A percentile compares a stretch with the other conserved stretches of the same genome.
Evolutionary conservation across 2,888 invertebrate species (phyloP).

Genomic region (Tenodera sinensis): DNA sequence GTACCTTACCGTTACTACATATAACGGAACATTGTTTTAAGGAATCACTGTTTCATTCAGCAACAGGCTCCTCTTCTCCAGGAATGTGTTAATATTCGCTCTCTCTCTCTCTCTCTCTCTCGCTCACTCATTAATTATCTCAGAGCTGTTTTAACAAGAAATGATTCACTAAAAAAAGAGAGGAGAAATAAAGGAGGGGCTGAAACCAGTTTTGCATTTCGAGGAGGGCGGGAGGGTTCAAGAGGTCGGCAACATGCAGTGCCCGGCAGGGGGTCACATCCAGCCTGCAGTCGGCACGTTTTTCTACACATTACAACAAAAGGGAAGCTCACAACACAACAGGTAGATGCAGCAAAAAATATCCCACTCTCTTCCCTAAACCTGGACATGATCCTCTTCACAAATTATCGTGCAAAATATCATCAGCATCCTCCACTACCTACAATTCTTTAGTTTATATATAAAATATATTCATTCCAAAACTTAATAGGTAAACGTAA

Average conservation of each 20-base stretch:
- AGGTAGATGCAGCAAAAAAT: background rate
- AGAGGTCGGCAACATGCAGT: background rate
- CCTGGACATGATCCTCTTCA: background rate
- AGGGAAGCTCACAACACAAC: conserved; percentile 6
- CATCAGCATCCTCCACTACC: too few relatives aligned
- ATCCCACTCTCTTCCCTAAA: background rate
- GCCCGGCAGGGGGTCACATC: background rate
- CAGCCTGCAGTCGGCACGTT: background rate
- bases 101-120: too few relatives aligned
- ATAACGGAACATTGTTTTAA: background rate
- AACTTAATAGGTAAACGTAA: too few relatives aligned
- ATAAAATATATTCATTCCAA: too few relatives aligned
- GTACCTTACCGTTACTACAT: background rate
- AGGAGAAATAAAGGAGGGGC: background rate
- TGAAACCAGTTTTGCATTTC: conserved; percentile 3
- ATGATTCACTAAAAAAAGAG: background rate
- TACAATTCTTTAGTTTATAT: too few relatives aligned
- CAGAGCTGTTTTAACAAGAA: background rate
- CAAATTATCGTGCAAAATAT: too few relatives aligned
- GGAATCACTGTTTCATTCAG: background rate
- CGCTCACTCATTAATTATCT: background rate
- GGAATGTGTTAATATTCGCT: background rate
- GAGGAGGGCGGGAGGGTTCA: background rate
- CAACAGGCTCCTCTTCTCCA: background rate
- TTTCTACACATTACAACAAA: conserved; percentile 4